These are phyloP conservation scores for Todiramphus saurophagus DNA, from an alignment of 2,113 vertebrate species.

Conservation along the genomic window DNA sequence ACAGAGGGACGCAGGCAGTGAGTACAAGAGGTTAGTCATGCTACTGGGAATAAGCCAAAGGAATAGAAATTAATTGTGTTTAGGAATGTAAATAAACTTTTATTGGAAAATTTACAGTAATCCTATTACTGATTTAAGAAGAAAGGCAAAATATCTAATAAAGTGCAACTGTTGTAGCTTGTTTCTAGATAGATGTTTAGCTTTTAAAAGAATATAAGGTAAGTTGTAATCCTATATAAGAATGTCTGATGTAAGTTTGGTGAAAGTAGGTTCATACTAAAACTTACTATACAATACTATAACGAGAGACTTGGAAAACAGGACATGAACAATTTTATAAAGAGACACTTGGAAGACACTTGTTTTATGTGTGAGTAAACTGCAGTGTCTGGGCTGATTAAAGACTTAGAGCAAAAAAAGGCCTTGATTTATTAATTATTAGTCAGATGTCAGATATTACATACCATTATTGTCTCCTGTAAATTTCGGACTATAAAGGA, in stretches of 20 bases:
- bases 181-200: background rate
- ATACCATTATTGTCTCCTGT: accelerated
- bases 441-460: background rate
- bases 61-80: accelerated
- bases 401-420: background rate
- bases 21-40: background rate
- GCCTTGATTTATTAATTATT: background rate
- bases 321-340: background rate
- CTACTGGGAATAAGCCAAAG: background rate
- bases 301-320: background rate
- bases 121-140: background rate
- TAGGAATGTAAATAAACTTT: background rate
- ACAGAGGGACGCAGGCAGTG: background rate
- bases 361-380: background rate
- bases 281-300: background rate
- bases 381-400: background rate
- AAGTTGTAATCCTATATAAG: background rate
- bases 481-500: background rate
- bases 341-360: background rate
- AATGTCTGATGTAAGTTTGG: background rate
- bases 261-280: background rate
- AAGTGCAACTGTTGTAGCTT: background rate
- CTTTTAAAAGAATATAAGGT: background rate
- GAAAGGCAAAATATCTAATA: background rate
- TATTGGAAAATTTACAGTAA: background rate